Percentiles rank a stretch among this genome's conserved stretches.
Conservation (phyloP, 1,140 invertebrate species). For the Cyclargus thomasi region DNA sequence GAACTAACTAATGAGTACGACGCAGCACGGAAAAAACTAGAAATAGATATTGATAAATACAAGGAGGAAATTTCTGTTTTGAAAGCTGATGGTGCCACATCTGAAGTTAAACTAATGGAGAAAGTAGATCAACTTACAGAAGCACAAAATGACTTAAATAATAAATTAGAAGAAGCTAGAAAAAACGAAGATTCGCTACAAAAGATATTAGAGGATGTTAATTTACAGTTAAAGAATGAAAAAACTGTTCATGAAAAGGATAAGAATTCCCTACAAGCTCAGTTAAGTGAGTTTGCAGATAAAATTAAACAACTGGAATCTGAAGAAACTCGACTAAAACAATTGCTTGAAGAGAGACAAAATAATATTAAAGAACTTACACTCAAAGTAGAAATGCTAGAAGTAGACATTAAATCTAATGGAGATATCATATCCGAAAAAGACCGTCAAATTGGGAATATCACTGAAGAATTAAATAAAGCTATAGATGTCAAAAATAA, state of each 20-base stretch:
- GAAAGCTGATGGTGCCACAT: conserved; percentile 63
- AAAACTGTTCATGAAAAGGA: conserved; percentile 60
- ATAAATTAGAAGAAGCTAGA: conserved; percentile 69
- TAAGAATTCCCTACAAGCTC: conserved; percentile 45
- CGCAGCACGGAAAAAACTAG: conserved; percentile 50
- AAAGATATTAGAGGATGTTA: conserved; percentile 65
- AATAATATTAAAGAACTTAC: conserved; percentile 60
- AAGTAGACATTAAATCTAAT: conserved; percentile 70
- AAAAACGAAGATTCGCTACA: conserved; percentile 67
- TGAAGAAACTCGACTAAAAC: conserved; percentile 45
- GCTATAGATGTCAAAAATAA: conserved; percentile 65
- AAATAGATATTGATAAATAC: conserved; percentile 61
- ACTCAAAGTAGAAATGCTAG: conserved; percentile 65
- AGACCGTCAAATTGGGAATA: conserved; percentile 69
- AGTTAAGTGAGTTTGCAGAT: conserved; percentile 39
- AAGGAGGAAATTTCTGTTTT: conserved; percentile 61
- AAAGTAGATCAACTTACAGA: conserved; percentile 69
- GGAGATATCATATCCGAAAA: conserved; percentile 68
- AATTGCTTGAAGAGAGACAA: conserved; percentile 62
- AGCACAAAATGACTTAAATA: conserved; percentile 70
- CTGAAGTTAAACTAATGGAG: conserved; percentile 69
- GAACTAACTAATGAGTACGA: conserved; percentile 58
- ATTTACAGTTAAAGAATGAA: conserved; percentile 49
- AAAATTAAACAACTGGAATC: conserved; percentile 47
- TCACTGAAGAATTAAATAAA: conserved; percentile 72